A percentile compares a stretch with the other conserved stretches of the same genome.
These are phyloP conservation scores for Microctonus aethiopoides DNA, from an alignment of 2,888 invertebrate species.

Conservation along the genomic window DNA sequence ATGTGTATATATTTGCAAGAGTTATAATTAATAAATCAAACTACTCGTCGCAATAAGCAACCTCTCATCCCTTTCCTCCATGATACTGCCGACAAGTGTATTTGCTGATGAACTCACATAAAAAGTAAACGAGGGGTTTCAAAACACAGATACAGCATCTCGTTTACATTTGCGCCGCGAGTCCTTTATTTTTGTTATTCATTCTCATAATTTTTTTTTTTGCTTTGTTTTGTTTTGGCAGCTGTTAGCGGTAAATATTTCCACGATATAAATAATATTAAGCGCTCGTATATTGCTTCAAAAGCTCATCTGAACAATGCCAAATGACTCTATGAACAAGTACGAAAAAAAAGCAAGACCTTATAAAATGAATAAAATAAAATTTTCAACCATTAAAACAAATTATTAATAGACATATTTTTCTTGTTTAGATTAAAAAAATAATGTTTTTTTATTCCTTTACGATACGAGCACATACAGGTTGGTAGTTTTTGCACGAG, in stretches of 20 bases:
- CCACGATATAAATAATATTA: constrained; percentile 55
- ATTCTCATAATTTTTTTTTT: constrained; percentile 27
- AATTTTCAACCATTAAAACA: background rate
- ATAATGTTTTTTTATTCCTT: background rate
- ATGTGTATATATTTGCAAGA: background rate
- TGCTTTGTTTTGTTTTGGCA: constrained; percentile 59
- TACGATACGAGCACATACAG: background rate
- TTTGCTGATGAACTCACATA: constrained; percentile 49
- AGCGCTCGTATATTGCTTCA: background rate
- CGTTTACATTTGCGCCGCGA: background rate
- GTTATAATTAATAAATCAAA: constrained; percentile 57
- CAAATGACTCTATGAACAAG: constrained; percentile 22
- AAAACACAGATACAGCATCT: constrained; percentile 2
- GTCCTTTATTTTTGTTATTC: background rate
- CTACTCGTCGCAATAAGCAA: constrained; percentile 48
- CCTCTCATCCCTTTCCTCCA: background rate
- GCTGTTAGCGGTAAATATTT: constrained; percentile 57
- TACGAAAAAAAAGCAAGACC: background rate
- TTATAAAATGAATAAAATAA: background rate
- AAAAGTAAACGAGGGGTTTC: constrained; percentile 23
- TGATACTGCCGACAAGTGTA: constrained; percentile 42
- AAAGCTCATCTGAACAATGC: background rate
- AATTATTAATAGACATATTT: background rate
- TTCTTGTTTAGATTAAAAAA: background rate
- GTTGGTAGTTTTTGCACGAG: background rate